Base-by-base conservation (phyloP, 1,140 invertebrate genomes). In the Drosophila oshimai region DNA sequence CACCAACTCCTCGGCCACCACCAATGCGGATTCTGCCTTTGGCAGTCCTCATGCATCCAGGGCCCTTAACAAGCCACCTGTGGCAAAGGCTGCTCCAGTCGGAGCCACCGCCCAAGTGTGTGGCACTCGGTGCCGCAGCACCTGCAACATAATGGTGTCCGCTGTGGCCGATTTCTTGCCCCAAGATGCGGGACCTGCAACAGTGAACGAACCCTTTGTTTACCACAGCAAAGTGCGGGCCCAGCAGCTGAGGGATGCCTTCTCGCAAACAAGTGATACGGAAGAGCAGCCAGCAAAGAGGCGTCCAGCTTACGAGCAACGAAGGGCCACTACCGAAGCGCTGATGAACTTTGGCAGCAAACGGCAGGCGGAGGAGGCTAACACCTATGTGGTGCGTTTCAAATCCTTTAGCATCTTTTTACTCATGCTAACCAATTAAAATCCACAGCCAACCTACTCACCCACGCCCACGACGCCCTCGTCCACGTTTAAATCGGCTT, bases 61-160 rank as follows among this genome's bases (percentile, higher is more conserved):
- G n/a, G 20, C 57, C 12, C 6, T 39, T n/a, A 34, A 34, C 10
- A 31, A 46, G 4, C 53, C 20, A 5, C 10, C 64, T 57, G 37
- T 18, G 20, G 29, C 28, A n/a, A 6, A 6, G 49, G 9, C 28
- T 0, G 9, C 54, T 15, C 22, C 67, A 12, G 13, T 33, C 5
- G 73, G 62, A 1, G 53, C 64, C 17, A 76, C 71, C 1, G 81
- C 80, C 0, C 81, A 87, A 31, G 37, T 74, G 10, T 86, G 81
- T 15, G 89, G 87, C 71, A 79, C 91, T 18, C 90, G 90, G 49
- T 95, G 94, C 60, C 93, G 92, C 39, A 95, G 94, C 84, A 95
- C 94, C 0, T 95, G 94, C 74, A 95, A 93, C 74, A 95, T 95
- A 31, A 92, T 94, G 6, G 81, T 94, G n/a, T 92, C 93, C 0